phyloP scores from a whole-genome alignment of 2,797 vertebrate species.

The Gadopsis marmoratus region DNA sequence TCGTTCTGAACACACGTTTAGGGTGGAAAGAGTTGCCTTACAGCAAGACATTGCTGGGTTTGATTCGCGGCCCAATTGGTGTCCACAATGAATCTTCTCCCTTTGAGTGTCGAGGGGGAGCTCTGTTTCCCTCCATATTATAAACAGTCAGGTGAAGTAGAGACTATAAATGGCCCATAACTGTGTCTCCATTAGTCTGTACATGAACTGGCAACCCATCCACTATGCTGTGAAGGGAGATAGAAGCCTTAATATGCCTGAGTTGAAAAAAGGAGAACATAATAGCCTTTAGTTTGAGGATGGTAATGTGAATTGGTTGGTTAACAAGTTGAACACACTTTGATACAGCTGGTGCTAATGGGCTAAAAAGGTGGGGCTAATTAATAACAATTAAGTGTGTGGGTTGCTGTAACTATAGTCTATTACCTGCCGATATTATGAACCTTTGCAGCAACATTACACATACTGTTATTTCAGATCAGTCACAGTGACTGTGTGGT shows the following conservation, averaged over 20 bases:
- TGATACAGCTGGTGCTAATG: conserved; percentile 51
- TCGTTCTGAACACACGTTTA: not conserved
- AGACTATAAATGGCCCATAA: conserved; percentile 34
- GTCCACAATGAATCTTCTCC: conserved; percentile 33
- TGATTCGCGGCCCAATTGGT: conserved; percentile 19
- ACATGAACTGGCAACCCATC: conserved; percentile 17
- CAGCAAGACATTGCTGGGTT: conserved; percentile 7
- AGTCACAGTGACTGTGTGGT: conserved; percentile 1
- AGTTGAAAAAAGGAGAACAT: conserved; percentile 34
- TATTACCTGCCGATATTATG: conserved; percentile 31
- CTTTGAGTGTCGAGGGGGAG: conserved; percentile 30
- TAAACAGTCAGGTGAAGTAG: conserved; percentile 35
- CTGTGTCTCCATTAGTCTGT: conserved; percentile 35
- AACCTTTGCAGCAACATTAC: conserved; percentile 34
- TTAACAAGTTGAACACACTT: conserved; percentile 25
- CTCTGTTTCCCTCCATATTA: conserved; percentile 27
- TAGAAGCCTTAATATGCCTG: conserved; percentile 19
- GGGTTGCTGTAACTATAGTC: conserved; percentile 30
- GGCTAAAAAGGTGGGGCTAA: conserved; percentile 48
- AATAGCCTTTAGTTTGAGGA: conserved; percentile 43
- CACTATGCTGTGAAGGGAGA: conserved; percentile 17
- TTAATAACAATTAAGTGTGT: conserved; percentile 51
- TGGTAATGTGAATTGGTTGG: conserved; percentile 38
- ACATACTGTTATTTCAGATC: conserved; percentile 39
- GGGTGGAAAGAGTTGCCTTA: conserved; percentile 5